Evolutionary conservation across 2,888 invertebrate species (phyloP).

Genomic region (Deilephila porcellus): DNA sequence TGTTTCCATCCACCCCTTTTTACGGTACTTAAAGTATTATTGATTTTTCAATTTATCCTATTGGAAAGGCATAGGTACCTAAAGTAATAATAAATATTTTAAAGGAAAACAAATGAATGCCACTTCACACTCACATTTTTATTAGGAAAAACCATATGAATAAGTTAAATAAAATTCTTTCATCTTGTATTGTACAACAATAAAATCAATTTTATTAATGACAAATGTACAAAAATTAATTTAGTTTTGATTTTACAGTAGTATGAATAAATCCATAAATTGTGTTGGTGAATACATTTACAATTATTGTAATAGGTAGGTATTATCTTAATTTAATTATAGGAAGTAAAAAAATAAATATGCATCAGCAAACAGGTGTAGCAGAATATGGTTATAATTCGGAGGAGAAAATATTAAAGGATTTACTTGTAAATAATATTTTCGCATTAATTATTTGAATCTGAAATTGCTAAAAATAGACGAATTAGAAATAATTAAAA

Average conservation of each 20-base stretch:
- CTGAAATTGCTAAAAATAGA: no score
- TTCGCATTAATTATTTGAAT: no score
- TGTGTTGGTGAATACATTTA: neutral
- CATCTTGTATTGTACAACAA: slow-evolving; percentile 5
- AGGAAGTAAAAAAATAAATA: neutral
- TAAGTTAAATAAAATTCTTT: neutral
- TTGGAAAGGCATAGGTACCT: no score
- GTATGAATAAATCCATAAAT: slow-evolving; percentile 1
- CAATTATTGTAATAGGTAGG: neutral
- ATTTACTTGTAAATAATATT: no score
- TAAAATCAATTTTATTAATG: slow-evolving; percentile 28
- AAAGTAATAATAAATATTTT: no score
- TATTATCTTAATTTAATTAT: neutral
- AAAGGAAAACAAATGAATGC: no score
- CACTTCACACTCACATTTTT: neutral
- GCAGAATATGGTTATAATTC: neutral
- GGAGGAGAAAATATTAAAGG: no score
- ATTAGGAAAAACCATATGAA: neutral
- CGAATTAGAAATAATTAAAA: no score
- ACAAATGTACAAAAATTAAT: slow-evolving; percentile 30
- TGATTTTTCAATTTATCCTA: no score
- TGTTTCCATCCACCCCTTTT: no score
- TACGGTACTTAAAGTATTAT: no score
- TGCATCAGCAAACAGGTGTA: neutral
- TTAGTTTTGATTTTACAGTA: slow-evolving; percentile 32